Evolutionary conservation across 2,888 invertebrate genomes (phyloP), one percentile per base, ranked within the genome.

Genomic region (Stenichneumon culpator): DNA sequence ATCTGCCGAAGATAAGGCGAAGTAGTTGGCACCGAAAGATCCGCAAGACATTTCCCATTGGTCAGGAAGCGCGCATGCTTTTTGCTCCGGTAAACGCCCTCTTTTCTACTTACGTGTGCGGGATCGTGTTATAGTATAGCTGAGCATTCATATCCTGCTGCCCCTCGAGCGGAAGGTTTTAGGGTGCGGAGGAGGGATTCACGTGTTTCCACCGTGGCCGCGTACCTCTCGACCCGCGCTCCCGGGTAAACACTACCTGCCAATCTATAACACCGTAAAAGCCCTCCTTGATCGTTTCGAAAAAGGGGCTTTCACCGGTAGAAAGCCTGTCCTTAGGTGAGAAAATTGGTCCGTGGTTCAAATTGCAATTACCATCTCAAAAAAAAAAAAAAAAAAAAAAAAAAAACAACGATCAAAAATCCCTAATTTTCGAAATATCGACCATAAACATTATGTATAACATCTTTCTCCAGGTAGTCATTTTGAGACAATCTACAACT

Each of bases 61-160:
- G 86, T 70, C 44, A 16, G 11, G 6, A 81, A 67, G 57, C 60
- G 86, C 86, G 86, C 86, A 84, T 86, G 86, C 86, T 79, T 86
- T 73, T 81, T 57, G 47, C 50, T 60, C 11, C 57, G 14, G 83
- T 79, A 68, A 84, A 67, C 86, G 84, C 86, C 86, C 84, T 70
- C 70, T 85, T 79, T 52, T 57, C 16, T 14, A 22, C 54, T 39
- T 60, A 69, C n/a, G 28, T 65, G 22, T 69, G 32, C 86, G 86
- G 57, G 11, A 25, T 57, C 57, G 57, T 57, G 16, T 47, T 16
- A 47, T 47, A 4, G 44, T 88, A 88, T 89, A 86, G 83, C 87
- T 88, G 86, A 88, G 88, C 88, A 63, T 81, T 81, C 75, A 63
- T 63, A 39, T 50, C 63, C 54, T 63, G 68, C 39, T 39, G 73